phyloP scores from a whole-genome alignment of 2,797 vertebrate genomes.

The Xenops minutus region DNA sequence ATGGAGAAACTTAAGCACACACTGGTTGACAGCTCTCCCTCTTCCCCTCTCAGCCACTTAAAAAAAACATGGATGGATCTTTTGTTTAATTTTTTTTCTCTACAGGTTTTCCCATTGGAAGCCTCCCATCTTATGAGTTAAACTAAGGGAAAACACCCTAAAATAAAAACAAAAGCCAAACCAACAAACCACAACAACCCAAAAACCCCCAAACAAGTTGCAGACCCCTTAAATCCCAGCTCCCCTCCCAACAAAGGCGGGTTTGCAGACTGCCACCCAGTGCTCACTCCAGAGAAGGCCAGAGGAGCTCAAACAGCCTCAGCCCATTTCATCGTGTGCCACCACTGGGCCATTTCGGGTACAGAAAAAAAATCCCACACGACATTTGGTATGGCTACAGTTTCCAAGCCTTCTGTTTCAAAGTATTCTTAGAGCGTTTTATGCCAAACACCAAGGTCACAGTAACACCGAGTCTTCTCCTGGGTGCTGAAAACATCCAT shows the following conservation, averaged over 20 bases:
- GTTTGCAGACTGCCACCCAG: slow-evolving; percentile 34
- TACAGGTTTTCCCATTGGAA: neutral
- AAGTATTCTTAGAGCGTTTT: neutral
- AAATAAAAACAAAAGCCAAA: neutral
- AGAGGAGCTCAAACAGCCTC: neutral
- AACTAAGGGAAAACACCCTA: neutral
- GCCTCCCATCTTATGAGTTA: neutral
- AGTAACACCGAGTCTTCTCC: neutral
- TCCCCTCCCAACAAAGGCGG: neutral
- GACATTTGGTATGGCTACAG: neutral
- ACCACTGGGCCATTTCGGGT: neutral
- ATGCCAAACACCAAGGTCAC: neutral
- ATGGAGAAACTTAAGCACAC: accelerated
- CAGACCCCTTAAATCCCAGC: neutral
- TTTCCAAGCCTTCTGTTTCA: neutral
- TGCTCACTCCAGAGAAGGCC: neutral
- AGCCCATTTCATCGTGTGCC: neutral
- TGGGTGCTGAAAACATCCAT: neutral
- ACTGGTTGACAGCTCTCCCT: neutral
- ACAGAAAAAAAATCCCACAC: neutral
- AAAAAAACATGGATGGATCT: neutral
- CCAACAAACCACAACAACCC: neutral
- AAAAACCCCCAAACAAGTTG: no score
- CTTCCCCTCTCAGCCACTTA: neutral
- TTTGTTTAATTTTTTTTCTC: neutral